Percentiles rank a stretch among this genome's conserved stretches.
Evolutionary conservation across 1,140 invertebrate species (phyloP).

Genomic region (Doryteuthis pealeii): DNA sequence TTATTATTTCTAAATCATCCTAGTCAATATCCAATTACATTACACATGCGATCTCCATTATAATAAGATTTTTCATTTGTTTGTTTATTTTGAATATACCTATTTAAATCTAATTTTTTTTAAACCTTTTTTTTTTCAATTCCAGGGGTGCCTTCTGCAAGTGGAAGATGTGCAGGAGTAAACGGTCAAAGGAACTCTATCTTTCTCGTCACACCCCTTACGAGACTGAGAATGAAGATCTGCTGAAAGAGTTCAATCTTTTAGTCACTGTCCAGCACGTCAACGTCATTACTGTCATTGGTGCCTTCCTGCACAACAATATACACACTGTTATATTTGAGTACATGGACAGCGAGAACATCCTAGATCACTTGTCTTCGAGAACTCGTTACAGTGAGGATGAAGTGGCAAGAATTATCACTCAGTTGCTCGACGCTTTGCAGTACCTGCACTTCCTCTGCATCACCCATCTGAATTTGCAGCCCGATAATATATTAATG

Average conservation of each 20-base stretch:
- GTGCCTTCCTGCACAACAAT: constrained; percentile 46
- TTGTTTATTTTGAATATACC: no score
- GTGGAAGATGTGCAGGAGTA: constrained; percentile 76
- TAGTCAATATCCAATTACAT: no score
- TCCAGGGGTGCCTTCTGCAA: constrained; percentile 80
- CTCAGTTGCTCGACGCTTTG: constrained; percentile 64
- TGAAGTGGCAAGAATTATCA: constrained; percentile 80
- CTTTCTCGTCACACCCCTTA: constrained; percentile 38
- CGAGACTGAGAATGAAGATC: constrained; percentile 21
- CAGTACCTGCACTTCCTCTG: constrained; percentile 93
- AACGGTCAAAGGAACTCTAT: constrained; percentile 25
- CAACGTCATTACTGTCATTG: constrained; percentile 75
- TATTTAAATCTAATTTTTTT: no score
- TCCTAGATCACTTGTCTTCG: constrained; percentile 83
- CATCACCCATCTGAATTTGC: constrained; percentile 87
- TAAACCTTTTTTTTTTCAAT: not conserved
- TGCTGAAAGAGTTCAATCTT: constrained; percentile 75
- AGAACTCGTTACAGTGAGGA: constrained; percentile 88
- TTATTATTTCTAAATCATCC: no score
- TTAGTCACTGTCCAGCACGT: constrained; percentile 80
- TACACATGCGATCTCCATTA: no score
- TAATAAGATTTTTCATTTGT: no score
- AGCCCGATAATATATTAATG: constrained; percentile 97
- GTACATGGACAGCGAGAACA: constrained; percentile 87
- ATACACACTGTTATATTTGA: constrained; percentile 74